Conservation (phyloP, 1,140 invertebrate species). For the Acromyrmex echinatior region DNA sequence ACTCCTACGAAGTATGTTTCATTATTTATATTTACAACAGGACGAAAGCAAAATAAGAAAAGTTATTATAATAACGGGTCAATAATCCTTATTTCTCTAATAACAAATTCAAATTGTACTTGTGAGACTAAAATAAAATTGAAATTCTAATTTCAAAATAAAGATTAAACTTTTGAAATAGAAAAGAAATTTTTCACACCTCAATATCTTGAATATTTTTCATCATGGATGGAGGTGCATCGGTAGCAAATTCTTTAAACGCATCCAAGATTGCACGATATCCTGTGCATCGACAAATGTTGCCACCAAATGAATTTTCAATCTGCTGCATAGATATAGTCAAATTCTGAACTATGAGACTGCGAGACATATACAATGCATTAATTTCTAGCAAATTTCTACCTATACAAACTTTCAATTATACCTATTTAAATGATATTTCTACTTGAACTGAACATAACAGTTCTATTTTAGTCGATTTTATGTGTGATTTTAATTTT, state of each 20-base stretch:
- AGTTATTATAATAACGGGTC: neutral
- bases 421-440: no score
- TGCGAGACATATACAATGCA: constrained; percentile 39
- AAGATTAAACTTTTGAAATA: neutral
- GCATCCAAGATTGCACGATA: constrained; percentile 94
- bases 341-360: constrained; percentile 80
- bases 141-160: neutral
- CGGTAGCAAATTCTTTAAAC: constrained; percentile 91
- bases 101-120: no score
- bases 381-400: neutral
- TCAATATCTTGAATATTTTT: constrained; percentile 88
- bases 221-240: constrained; percentile 86
- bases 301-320: constrained; percentile 93
- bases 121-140: neutral
- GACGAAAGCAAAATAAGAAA: neutral
- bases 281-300: constrained; percentile 95
- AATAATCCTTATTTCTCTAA: neutral
- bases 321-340: constrained; percentile 89
- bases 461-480: neutral
- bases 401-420: no score
- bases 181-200: constrained; percentile 73
- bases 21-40: neutral
- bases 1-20: constrained; percentile 74
- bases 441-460: no score
- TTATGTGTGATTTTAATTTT: neutral